Evolutionary conservation across 2,113 vertebrate species (phyloP), one percentile per base, ranked within the genome.

Genomic region (Labeo catla): DNA sequence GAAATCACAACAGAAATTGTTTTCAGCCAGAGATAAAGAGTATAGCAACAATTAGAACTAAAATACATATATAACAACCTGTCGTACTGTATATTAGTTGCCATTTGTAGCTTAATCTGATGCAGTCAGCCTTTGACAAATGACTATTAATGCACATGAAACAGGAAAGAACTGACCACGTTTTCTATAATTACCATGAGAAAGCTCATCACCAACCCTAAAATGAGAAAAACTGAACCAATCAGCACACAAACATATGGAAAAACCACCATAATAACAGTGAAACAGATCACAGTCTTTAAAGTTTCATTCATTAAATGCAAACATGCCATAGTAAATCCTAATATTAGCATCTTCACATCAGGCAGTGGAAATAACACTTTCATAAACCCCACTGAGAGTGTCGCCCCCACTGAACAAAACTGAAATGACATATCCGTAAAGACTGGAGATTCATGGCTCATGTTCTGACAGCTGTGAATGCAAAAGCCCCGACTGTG

Each of bases 261-360:
- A 0, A 21, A 11, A 43, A 72, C 3, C 34, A 39, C 15, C 19
- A 3, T 11, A 72, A 10, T 0, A 45, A 10, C 8, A 1, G 23
- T 15, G 0, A 7, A 66, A 34, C 0, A 0, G 5, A 34, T 34
- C 11, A 34, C 23, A 7, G 13, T 13, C 23, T 1, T 0, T 66
- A 66, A 6, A 34, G 2, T 66, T 34, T 34, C 28, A 13, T 0
- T 15, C 63, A 1, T 15, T 66, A 34, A 66, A 34, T 13, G 5
- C 63, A 28, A 12, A 7, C 2, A 34, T 13, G 12, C 63, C 5
- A 34, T 15, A 13, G 1, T 45, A 21, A 72, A 10, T 10, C 8
- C 68, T 21, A 5, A 72, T 21, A 72, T 72, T 72, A 45, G 7
- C 68, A 72, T 43, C 68, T 45, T 45, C 8, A 43, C 15, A 36